These are phyloP conservation scores for rabbit (Oryctolagus cuniculus) DNA, from an alignment of 2,113 vertebrate genomes.

Conservation along the genomic window DNA sequence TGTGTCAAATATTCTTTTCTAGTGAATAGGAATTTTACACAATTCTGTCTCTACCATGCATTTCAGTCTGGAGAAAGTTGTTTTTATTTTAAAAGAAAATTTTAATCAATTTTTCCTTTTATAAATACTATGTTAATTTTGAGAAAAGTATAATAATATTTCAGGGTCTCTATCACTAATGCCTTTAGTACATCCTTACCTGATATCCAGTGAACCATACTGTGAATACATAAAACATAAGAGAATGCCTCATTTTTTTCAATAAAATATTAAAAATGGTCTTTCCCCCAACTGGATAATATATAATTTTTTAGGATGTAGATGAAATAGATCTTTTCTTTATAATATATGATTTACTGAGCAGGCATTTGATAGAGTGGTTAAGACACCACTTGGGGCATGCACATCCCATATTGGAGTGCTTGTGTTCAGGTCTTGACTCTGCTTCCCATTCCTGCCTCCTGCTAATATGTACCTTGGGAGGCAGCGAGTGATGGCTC, in stretches of 20 bases:
- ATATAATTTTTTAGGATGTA: not conserved
- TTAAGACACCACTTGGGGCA: too few relatives aligned
- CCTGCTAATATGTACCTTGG: too few relatives aligned
- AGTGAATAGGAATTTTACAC: not conserved
- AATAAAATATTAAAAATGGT: not conserved
- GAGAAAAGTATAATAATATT: not conserved
- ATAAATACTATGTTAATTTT: conserved; percentile 23
- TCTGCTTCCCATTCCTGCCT: too few relatives aligned
- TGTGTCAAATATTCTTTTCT: not conserved
- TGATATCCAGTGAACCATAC: not conserved
- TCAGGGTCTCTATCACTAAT: not conserved
- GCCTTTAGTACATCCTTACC: not conserved
- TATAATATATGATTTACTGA: conserved; percentile 19
- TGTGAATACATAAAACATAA: conserved; percentile 10
- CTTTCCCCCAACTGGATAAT: not conserved
- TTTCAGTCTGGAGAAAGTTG: not conserved
- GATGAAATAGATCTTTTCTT: conserved; percentile 47
- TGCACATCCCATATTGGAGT: too few relatives aligned
- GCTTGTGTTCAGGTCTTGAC: too few relatives aligned
- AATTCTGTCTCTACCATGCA: not conserved
- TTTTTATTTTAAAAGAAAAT: not conserved
- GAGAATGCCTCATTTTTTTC: not conserved
- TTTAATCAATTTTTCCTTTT: conserved; percentile 19
- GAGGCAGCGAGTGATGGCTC: too few relatives aligned
- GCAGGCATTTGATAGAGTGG: too few relatives aligned